These are phyloP conservation scores for Apamea crenata DNA, from an alignment of 2,888 invertebrate species.

Conservation along the genomic window DNA sequence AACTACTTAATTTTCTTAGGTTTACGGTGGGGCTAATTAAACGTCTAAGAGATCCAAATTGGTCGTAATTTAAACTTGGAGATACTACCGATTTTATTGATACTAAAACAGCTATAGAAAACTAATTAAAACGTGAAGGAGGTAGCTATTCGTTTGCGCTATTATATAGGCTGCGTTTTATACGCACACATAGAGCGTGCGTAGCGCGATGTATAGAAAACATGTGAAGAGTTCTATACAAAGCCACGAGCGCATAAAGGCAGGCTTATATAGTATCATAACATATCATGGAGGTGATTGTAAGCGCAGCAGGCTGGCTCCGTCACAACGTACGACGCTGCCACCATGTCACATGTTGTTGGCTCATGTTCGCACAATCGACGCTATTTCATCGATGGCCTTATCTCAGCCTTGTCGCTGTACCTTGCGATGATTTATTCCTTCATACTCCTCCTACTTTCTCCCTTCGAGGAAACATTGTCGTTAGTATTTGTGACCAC, in stretches of 20 bases:
- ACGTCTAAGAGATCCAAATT: conserved; percentile 27
- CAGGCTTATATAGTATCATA: conserved; percentile 46
- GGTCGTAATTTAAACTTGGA: conserved; percentile 37
- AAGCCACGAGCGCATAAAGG: conserved; percentile 11
- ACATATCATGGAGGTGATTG: conserved; percentile 61
- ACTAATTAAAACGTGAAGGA: conserved; percentile 31
- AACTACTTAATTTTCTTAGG: conserved; percentile 5
- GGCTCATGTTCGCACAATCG: conserved; percentile 79
- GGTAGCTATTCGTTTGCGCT: conserved; percentile 11
- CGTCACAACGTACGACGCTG: conserved; percentile 73
- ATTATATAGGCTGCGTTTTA: not conserved
- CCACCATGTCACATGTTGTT: conserved; percentile 77
- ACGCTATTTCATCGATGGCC: conserved; percentile 82
- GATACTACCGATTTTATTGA: conserved; percentile 40
- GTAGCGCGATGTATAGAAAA: conserved; percentile 9
- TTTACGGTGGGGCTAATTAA: conserved; percentile 37
- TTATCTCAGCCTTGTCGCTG: conserved; percentile 83
- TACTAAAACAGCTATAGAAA: conserved; percentile 43
- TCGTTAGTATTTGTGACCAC: conserved; percentile 80
- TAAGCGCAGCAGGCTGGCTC: conserved; percentile 73
- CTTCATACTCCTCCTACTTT: conserved; percentile 78
- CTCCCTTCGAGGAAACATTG: conserved; percentile 80
- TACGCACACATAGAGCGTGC: not conserved
- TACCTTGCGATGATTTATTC: conserved; percentile 84
- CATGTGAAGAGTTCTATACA: conserved; percentile 34